Percentiles rank a stretch among this genome's conserved stretches.
Evolutionary conservation across 1,140 invertebrate species (phyloP).

Genomic region (Carcinoscorpius rotundicauda): DNA sequence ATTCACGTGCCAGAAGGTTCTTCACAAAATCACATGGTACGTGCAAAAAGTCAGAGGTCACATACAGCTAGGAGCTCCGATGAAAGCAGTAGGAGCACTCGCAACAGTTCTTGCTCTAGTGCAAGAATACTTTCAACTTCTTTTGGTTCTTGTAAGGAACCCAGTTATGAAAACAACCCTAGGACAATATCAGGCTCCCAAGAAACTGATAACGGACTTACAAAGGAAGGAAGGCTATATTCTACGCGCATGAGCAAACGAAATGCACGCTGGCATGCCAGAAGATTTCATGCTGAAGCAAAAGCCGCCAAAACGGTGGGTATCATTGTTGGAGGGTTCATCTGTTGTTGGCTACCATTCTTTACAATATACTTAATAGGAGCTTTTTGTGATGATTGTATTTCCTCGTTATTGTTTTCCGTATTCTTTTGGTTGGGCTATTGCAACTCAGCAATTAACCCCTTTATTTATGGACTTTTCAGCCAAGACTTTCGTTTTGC

Average conservation of each 20-base stretch:
- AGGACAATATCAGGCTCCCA: too few species aligned
- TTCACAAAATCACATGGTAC: not conserved
- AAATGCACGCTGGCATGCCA: constrained; percentile 64
- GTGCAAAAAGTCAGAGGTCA: too few species aligned
- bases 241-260: constrained; percentile 51
- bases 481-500: constrained; percentile 83
- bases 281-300: constrained; percentile 75
- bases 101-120: too few species aligned
- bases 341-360: constrained; percentile 86
- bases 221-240: too few species aligned
- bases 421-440: constrained; percentile 94
- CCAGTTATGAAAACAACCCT: too few species aligned
- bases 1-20: not conserved
- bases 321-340: constrained; percentile 86
- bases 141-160: too few species aligned
- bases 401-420: constrained; percentile 66
- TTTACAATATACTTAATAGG: constrained; percentile 82
- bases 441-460: constrained; percentile 86
- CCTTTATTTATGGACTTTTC: constrained; percentile 76
- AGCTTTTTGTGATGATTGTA: constrained; percentile 58
- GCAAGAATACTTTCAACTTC: too few species aligned
- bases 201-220: too few species aligned
- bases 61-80: too few species aligned
- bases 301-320: constrained; percentile 87
- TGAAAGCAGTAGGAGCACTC: too few species aligned